Evolutionary conservation across 2,797 vertebrate genomes (phyloP).

Genomic region (Chaunax sp.): DNA sequence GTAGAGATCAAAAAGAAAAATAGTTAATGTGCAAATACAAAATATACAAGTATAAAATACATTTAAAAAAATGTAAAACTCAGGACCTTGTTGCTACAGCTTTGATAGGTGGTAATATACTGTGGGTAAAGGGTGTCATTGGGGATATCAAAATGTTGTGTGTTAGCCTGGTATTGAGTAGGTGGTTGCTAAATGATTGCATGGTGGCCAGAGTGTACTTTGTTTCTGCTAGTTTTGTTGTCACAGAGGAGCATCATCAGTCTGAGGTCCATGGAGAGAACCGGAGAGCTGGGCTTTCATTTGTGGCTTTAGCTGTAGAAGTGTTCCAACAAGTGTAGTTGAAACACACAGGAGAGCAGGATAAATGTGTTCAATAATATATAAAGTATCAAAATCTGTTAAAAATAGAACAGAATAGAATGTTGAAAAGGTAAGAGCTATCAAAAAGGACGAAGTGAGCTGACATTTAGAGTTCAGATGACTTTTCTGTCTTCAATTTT

Average conservation of each 20-base stretch:
- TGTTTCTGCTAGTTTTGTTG: background rate
- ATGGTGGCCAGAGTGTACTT: no score
- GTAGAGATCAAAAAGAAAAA: background rate
- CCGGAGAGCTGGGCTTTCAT: background rate
- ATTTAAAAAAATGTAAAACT: background rate
- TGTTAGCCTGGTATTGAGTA: background rate
- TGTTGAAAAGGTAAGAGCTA: background rate
- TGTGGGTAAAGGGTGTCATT: background rate
- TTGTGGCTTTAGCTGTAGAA: background rate
- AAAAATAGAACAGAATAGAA: background rate
- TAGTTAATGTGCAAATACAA: background rate
- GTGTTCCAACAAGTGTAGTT: background rate
- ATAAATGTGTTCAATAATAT: no score
- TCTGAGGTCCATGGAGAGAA: background rate
- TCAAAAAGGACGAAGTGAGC: background rate
- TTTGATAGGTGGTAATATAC: background rate
- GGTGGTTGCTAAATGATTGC: background rate
- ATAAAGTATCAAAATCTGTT: background rate
- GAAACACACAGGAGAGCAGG: no score
- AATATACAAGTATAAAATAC: background rate
- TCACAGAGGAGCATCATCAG: background rate
- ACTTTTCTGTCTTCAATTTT: background rate
- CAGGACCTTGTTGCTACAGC: background rate
- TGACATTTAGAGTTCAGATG: background rate
- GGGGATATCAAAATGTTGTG: background rate